These are phyloP conservation scores for Ditula angustiorana DNA, from an alignment of 2,888 invertebrate genomes.

Conservation along the genomic window DNA sequence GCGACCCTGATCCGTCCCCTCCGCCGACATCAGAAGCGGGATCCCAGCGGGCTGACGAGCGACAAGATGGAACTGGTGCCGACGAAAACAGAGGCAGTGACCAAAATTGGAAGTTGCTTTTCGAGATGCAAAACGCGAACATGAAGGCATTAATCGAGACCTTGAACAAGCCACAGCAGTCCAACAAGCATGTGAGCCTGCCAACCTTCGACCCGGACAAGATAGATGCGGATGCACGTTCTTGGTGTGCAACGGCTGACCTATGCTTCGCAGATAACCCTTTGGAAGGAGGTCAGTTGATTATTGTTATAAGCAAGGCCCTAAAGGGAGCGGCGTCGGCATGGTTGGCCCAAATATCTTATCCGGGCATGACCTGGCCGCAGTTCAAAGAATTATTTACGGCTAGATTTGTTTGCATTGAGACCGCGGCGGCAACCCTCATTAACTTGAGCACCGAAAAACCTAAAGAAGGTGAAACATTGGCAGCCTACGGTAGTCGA, in stretches of 20 bases:
- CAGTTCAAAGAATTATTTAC: neutral
- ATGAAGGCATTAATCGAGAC: too few relatives aligned
- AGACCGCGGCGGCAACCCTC: neutral
- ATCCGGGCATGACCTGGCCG: conserved; percentile 8
- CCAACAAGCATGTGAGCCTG: too few relatives aligned
- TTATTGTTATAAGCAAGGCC: conserved; percentile 1
- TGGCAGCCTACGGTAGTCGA: neutral
- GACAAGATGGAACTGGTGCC: too few relatives aligned
- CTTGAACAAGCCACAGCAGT: too few relatives aligned
- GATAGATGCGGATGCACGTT: neutral
- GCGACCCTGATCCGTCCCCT: too few relatives aligned
- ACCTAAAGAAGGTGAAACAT: conserved; percentile 10
- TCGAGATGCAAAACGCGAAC: too few relatives aligned
- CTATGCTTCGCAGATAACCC: neutral
- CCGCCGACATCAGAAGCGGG: too few relatives aligned
- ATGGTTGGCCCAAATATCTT: conserved; percentile 10
- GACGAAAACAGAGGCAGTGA: too few relatives aligned
- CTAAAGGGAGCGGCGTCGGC: conserved; percentile 7
- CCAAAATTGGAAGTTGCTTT: too few relatives aligned
- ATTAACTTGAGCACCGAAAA: too few relatives aligned
- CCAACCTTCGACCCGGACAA: neutral
- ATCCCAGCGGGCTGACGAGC: too few relatives aligned
- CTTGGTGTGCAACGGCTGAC: conserved; percentile 6
- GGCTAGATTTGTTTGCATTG: neutral
- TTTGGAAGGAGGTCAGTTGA: neutral